These are phyloP conservation scores for Tiphia femorata DNA, from an alignment of 2,888 invertebrate genomes.

Conservation along the genomic window DNA sequence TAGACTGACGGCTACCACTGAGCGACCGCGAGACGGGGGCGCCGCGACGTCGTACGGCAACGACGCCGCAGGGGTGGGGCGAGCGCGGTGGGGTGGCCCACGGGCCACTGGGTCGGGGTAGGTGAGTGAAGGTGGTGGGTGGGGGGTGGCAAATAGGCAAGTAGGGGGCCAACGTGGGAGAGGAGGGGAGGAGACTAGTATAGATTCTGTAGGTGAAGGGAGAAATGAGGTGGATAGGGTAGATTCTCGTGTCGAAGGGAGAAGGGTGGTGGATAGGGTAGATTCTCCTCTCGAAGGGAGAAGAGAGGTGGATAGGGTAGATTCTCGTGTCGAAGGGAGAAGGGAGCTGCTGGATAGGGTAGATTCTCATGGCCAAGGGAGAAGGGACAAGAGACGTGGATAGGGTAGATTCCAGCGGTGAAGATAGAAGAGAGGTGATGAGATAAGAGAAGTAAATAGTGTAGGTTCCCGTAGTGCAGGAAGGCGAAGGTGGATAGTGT, in stretches of 20 bases:
- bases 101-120: conserved; percentile 45
- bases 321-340: background rate
- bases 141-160: background rate
- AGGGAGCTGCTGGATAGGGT: too few relatives aligned
- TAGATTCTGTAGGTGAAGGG: background rate
- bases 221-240: background rate
- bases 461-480: too few relatives aligned
- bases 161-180: conserved; percentile 11
- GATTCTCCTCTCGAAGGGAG: conserved; percentile 6
- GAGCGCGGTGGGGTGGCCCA: conserved; percentile 40
- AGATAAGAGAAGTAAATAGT: too few relatives aligned
- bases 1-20: conserved; percentile 62
- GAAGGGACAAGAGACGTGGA: conserved; percentile 4
- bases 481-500: too few relatives aligned
- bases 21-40: conserved; percentile 33
- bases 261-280: background rate
- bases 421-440: background rate
- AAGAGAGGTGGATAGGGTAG: conserved; percentile 1
- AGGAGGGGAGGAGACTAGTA: background rate
- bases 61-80: conserved; percentile 33
- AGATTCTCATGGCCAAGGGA: too few relatives aligned
- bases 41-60: conserved; percentile 22
- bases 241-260: background rate
- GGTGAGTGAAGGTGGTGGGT: conserved; percentile 40
- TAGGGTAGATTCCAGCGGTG: background rate